Evolutionary conservation across 2,797 vertebrate species (phyloP).

Genomic region (Choloepus didactylus): DNA sequence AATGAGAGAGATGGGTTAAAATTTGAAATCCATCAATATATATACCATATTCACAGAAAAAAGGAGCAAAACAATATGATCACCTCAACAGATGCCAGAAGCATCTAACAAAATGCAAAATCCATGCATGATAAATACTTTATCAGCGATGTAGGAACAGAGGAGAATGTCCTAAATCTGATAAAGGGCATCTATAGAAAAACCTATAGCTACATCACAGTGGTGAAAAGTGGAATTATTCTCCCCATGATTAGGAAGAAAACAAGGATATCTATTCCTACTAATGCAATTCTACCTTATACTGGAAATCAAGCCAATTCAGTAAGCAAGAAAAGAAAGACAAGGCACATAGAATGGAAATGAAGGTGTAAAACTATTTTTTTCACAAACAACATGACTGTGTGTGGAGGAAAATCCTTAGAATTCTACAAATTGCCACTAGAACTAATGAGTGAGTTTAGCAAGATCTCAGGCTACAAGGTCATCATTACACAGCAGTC

Average conservation of each 20-base stretch:
- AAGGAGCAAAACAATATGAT: background rate
- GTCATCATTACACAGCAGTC: background rate
- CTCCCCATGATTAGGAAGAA: background rate
- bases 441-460: background rate
- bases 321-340: background rate
- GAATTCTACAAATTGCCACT: background rate
- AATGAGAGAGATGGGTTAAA: background rate
- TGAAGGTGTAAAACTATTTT: too few species aligned
- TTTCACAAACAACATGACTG: background rate
- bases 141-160: background rate
- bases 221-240: background rate
- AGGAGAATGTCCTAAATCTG: background rate
- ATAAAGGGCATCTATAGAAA: background rate
- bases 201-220: background rate
- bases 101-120: slow-evolving; percentile 10
- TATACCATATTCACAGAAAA: background rate
- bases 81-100: background rate
- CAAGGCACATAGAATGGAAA: background rate
- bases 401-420: background rate
- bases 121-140: background rate
- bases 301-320: background rate
- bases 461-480: background rate
- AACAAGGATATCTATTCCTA: background rate
- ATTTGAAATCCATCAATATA: background rate
- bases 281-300: background rate